phyloP scores from a whole-genome alignment of 1,140 invertebrate genomes.

The Augochlora pura region DNA sequence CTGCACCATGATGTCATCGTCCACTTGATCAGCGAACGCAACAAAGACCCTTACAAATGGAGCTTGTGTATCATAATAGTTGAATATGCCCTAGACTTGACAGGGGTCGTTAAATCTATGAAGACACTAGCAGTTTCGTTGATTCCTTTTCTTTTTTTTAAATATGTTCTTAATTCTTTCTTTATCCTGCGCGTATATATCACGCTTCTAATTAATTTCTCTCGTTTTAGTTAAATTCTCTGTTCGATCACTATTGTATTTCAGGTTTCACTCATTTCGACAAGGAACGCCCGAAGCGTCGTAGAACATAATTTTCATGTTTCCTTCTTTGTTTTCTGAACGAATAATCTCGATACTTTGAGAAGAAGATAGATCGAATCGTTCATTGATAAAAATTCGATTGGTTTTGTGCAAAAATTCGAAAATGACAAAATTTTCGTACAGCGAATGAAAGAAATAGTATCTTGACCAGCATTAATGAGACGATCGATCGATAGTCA shows the following conservation, averaged over 20 bases:
- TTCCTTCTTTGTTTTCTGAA: neutral
- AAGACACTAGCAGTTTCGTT: constrained; percentile 32
- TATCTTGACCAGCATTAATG: constrained; percentile 25
- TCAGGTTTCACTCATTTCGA: neutral
- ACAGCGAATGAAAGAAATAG: constrained; percentile 10
- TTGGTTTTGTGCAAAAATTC: neutral
- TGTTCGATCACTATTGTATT: neutral
- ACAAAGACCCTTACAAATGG: constrained; percentile 9
- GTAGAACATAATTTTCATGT: neutral
- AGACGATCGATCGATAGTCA: constrained; percentile 30
- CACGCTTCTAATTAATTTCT: neutral
- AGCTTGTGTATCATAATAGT: constrained; percentile 18
- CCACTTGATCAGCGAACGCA: constrained; percentile 11
- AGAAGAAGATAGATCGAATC: neutral
- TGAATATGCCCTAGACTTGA: constrained; percentile 5
- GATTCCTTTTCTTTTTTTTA: neutral
- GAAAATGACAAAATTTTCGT: constrained; percentile 1
- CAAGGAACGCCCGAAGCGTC: neutral
- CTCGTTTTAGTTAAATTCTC: neutral
- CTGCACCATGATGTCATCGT: constrained; percentile 51
- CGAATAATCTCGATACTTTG: constrained; percentile 3
- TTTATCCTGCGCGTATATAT: neutral
- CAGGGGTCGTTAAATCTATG: neutral
- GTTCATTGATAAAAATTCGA: neutral
- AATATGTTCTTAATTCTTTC: neutral